Evolutionary conservation across 2,797 vertebrate genomes (phyloP).

Genomic region (Margarornis squamiger): DNA sequence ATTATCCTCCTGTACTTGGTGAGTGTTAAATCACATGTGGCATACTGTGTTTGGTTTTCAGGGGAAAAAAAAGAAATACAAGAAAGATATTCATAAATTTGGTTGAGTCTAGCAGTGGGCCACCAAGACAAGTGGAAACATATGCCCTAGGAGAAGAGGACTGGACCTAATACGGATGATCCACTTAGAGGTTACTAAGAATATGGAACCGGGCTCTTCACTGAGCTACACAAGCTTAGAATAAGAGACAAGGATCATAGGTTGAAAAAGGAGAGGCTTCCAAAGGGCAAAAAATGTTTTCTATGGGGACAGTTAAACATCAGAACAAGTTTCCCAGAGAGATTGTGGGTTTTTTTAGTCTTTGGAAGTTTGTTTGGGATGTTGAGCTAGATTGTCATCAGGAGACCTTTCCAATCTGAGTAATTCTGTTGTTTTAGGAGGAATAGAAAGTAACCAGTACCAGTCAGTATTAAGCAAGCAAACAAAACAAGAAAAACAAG

Average conservation of each 20-base stretch:
- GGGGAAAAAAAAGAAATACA: too few species aligned
- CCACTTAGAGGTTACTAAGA: neutral
- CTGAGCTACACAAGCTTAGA: neutral
- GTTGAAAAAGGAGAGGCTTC: neutral
- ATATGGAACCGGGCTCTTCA: neutral
- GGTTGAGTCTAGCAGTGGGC: neutral
- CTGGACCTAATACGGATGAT: neutral
- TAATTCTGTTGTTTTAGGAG: neutral
- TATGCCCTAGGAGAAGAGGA: neutral
- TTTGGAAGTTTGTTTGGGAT: neutral
- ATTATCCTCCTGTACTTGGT: neutral
- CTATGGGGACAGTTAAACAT: neutral
- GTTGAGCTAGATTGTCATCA: neutral
- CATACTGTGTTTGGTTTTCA: neutral
- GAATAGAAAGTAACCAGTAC: neutral
- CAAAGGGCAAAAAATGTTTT: neutral
- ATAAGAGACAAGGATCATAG: accelerated
- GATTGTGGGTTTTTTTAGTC: neutral
- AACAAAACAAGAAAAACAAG: neutral
- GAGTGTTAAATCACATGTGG: neutral
- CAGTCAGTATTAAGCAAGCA: neutral
- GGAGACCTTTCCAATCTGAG: neutral
- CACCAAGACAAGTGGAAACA: neutral
- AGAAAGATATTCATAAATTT: neutral
- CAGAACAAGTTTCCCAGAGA: neutral